These are phyloP conservation scores for Podotricha telesiphe DNA, from an alignment of 2,888 invertebrate genomes.

Conservation along the genomic window DNA sequence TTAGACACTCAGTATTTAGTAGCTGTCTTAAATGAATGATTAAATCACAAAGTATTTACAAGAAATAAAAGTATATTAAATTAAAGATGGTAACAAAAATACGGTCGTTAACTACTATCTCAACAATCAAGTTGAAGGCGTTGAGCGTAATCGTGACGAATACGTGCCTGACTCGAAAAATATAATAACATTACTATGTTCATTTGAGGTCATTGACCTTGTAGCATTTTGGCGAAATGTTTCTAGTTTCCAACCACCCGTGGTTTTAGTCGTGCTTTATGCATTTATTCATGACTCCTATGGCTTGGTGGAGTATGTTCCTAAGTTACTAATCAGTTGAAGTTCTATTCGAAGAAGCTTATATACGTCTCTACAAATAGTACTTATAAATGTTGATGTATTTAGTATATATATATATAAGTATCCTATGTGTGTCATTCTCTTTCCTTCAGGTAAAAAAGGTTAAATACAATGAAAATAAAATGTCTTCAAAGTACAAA, in stretches of 20 bases:
- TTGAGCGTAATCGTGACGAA: constrained; percentile 46
- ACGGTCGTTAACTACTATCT: constrained; percentile 39
- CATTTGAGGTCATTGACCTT: constrained; percentile 40
- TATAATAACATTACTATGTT: constrained; percentile 39
- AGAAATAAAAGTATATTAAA: constrained; percentile 38
- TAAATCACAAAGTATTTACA: constrained; percentile 20
- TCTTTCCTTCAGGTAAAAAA: too few species aligned
- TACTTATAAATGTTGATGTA: too few species aligned
- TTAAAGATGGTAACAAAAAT: constrained; percentile 35
- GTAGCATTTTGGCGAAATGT: constrained; percentile 49
- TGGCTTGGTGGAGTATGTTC: background rate
- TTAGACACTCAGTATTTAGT: constrained; percentile 15
- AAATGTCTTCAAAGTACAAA: too few species aligned
- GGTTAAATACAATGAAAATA: too few species aligned
- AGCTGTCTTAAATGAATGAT: background rate
- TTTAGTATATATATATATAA: too few species aligned
- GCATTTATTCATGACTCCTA: background rate
- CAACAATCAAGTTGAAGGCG: constrained; percentile 40
- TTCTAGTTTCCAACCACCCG: constrained; percentile 45
- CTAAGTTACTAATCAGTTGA: background rate
- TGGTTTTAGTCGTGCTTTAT: constrained; percentile 11
- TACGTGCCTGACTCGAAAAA: constrained; percentile 44
- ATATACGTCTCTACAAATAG: too few species aligned
- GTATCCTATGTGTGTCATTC: too few species aligned
- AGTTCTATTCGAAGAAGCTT: background rate